phyloP scores from a whole-genome alignment of 2,888 invertebrate genomes.

The Sesamia inferens region DNA sequence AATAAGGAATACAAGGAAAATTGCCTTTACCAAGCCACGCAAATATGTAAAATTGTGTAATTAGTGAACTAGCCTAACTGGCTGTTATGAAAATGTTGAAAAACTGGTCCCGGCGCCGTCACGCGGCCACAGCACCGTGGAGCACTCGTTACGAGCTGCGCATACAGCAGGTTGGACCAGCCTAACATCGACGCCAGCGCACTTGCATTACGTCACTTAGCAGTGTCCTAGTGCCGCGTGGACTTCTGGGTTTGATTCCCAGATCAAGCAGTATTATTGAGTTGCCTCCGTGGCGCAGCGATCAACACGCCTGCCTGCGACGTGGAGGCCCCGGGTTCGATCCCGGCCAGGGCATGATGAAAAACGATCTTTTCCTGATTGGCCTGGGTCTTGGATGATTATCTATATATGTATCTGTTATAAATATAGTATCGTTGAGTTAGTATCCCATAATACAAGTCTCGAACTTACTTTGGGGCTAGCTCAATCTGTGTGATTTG shows the following conservation, averaged over 20 bases:
- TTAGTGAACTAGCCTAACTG: neutral
- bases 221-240: neutral
- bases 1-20: conserved; percentile 8
- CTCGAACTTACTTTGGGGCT: too few relatives aligned
- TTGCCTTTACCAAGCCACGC: neutral
- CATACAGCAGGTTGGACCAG: neutral
- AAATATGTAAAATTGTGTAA: conserved; percentile 39
- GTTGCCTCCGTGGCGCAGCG: too few relatives aligned
- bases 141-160: neutral
- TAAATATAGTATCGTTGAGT: too few relatives aligned
- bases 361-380: too few relatives aligned
- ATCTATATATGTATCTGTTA: too few relatives aligned
- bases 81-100: conserved; percentile 32
- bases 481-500: too few relatives aligned
- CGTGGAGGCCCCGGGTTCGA: too few relatives aligned
- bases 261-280: neutral
- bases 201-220: neutral
- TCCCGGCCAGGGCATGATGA: too few relatives aligned
- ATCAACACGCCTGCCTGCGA: too few relatives aligned
- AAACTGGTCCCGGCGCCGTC: conserved; percentile 16
- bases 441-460: too few relatives aligned
- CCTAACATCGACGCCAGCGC: neutral
- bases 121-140: neutral
- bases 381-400: too few relatives aligned
- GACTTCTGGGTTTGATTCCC: neutral